phyloP scores from a whole-genome alignment of 2,888 invertebrate genomes.

The Ctenicera cuprea region DNA sequence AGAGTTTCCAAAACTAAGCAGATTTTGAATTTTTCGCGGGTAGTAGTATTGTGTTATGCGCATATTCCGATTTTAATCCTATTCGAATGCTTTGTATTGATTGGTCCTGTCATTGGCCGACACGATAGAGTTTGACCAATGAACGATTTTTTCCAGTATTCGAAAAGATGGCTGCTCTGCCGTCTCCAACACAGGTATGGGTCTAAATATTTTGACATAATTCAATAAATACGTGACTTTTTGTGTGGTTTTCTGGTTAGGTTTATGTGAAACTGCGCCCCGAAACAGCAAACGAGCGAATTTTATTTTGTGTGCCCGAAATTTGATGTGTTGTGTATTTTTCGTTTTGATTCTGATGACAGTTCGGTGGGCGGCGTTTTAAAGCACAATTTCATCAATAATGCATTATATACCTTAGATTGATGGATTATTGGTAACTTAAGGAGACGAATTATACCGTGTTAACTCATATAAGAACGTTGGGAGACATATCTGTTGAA shows the following conservation, averaged over 20 bases:
- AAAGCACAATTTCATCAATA: slow-evolving; percentile 58
- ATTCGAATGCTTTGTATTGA: slow-evolving; percentile 63
- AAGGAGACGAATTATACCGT: neutral
- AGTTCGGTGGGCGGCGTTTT: slow-evolving; percentile 67
- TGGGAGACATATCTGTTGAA: slow-evolving; percentile 46
- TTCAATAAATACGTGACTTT: slow-evolving; percentile 56
- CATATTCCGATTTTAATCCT: slow-evolving; percentile 12
- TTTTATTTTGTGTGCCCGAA: neutral
- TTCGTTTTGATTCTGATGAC: slow-evolving; percentile 51
- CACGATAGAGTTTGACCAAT: slow-evolving; percentile 63
- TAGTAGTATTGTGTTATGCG: neutral
- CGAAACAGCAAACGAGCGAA: neutral
- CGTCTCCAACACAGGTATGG: slow-evolving; percentile 89
- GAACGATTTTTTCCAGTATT: slow-evolving; percentile 66
- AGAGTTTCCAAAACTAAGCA: too few relatives aligned
- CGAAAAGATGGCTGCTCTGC: slow-evolving; percentile 89
- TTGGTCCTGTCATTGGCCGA: slow-evolving; percentile 65
- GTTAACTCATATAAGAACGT: slow-evolving; percentile 14
- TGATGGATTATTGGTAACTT: slow-evolving; percentile 16
- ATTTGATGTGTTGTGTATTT: slow-evolving; percentile 21
- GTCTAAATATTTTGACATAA: slow-evolving; percentile 63
- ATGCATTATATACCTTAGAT: slow-evolving; percentile 49
- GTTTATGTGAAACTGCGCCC: neutral
- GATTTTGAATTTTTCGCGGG: slow-evolving; percentile 24
- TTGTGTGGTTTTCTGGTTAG: slow-evolving; percentile 8